phyloP scores from a whole-genome alignment of 2,888 invertebrate species.

The Drosophila meridionalis region DNA sequence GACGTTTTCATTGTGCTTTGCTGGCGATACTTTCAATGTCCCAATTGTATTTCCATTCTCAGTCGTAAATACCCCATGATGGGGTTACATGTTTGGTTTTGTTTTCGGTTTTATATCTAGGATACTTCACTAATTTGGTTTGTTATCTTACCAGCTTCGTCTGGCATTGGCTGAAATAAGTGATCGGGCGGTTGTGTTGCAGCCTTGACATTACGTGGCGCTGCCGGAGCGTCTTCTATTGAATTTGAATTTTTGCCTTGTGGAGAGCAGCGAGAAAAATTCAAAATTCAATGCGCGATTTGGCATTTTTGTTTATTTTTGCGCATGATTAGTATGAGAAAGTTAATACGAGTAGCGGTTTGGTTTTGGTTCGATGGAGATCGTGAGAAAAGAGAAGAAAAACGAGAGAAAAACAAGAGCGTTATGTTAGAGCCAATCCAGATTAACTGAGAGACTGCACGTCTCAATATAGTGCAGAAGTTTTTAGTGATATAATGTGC shows the following conservation, averaged over 20 bases:
- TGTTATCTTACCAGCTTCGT: constrained; percentile 89
- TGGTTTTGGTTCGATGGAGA: constrained; percentile 60
- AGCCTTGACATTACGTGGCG: constrained; percentile 85
- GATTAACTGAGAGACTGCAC: constrained; percentile 38
- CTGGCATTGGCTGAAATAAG: constrained; percentile 89
- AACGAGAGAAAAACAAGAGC: constrained; percentile 74
- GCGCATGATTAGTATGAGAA: constrained; percentile 74
- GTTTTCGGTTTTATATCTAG: constrained; percentile 23
- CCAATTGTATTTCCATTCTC: background rate
- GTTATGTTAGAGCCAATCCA: constrained; percentile 79
- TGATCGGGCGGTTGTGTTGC: constrained; percentile 89
- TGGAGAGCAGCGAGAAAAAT: constrained; percentile 71
- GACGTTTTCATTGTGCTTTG: background rate
- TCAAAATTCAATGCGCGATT: constrained; percentile 77
- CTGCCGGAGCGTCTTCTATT: constrained; percentile 85
- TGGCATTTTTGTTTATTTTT: constrained; percentile 44
- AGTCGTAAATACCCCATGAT: constrained; percentile 4
- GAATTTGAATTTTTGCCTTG: constrained; percentile 82
- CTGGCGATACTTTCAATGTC: background rate
- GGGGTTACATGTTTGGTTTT: constrained; percentile 12
- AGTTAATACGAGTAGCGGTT: constrained; percentile 71
- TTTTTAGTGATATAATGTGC: constrained; percentile 52
- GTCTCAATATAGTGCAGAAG: constrained; percentile 48
- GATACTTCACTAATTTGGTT: constrained; percentile 39
- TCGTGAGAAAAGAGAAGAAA: constrained; percentile 78